Evolutionary conservation across 2,888 invertebrate species (phyloP), one percentile per base, ranked within the genome.

Genomic region (Augochlorella aurata): DNA sequence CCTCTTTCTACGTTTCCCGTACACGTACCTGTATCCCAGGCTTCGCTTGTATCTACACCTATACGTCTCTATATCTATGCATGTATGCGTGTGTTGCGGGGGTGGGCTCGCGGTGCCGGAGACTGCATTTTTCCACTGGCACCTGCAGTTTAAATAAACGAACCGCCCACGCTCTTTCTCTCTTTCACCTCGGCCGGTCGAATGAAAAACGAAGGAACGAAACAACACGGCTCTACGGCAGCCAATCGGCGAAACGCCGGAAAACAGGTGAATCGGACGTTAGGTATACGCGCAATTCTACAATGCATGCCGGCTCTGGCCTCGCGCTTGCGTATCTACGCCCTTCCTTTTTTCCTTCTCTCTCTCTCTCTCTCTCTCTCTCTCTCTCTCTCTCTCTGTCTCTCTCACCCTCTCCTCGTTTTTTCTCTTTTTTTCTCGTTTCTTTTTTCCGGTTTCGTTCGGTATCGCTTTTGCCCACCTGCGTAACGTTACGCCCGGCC

Each of bases 121-220:
- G 86, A 79, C 87, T 79, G 87, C 87, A 89, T 90, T 91, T 91
- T 90, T 89, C 86, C 87, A 87, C 87, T 76, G 88, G 86, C 87
- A 88, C 87, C 89, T 90, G 87, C 89, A 90, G 90, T 90, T 91
- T 90, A 90, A 90, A 91, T 90, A 89, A 90, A 91, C 88, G 91
- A 88, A 90, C 87, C 89, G 88, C 87, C 88, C 89, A 86, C 65
- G 75, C 77, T 74, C 76, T 82, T 73, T 82, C 83, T 83, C 86
- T 71, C 78, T 82, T 77, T 70, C 72, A 44, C 79, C 49, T 66
- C 38, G 54, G 61, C 74, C 85, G 78, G 50, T 74, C 84, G 81
- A 83, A 89, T 85, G 87, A 90, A 84, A 89, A 90, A 89, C 79
- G 86, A 90, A 90, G 87, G 77, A 87, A 85, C 83, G 85, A 86